A percentile compares a stretch with the other conserved stretches of the same genome.
Evolutionary conservation across 2,888 invertebrate species (phyloP).

Genomic region (Dione juno): DNA sequence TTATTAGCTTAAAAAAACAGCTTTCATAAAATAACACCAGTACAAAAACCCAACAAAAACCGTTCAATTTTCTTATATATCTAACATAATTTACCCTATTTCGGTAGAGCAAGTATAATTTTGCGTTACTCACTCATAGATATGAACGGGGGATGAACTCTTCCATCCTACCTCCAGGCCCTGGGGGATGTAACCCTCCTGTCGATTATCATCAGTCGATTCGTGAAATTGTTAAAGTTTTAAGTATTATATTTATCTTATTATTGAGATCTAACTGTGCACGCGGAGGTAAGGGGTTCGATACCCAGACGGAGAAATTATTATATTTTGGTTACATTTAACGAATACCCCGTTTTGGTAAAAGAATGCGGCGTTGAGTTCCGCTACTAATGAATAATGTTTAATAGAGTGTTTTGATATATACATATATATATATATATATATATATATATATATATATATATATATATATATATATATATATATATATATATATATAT

Average conservation of each 20-base stretch:
- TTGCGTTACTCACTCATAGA: background rate
- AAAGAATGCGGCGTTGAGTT: background rate
- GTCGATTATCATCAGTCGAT: conserved; percentile 9
- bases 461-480: too few relatives aligned
- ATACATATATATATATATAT: too few relatives aligned
- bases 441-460: too few relatives aligned
- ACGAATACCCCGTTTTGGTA: too few relatives aligned
- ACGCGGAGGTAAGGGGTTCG: background rate
- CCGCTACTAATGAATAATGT: background rate
- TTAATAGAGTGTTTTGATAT: too few relatives aligned
- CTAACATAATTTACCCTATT: background rate
- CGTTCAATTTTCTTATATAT: too few relatives aligned
- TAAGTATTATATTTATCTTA: background rate
- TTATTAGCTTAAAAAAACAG: too few relatives aligned
- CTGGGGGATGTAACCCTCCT: conserved; percentile 7
- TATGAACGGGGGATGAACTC: conserved; percentile 6
- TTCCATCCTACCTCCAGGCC: background rate
- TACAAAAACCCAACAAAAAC: too few relatives aligned
- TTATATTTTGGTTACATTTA: too few relatives aligned
- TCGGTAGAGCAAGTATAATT: conserved; percentile 2
- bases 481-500: too few relatives aligned
- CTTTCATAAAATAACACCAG: too few relatives aligned
- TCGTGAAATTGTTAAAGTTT: background rate
- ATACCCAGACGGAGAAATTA: background rate
- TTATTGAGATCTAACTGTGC: background rate